Percentiles rank a stretch among this genome's conserved stretches.
Evolutionary conservation across 2,797 vertebrate genomes (phyloP).

Genomic region (Platalea minor): DNA sequence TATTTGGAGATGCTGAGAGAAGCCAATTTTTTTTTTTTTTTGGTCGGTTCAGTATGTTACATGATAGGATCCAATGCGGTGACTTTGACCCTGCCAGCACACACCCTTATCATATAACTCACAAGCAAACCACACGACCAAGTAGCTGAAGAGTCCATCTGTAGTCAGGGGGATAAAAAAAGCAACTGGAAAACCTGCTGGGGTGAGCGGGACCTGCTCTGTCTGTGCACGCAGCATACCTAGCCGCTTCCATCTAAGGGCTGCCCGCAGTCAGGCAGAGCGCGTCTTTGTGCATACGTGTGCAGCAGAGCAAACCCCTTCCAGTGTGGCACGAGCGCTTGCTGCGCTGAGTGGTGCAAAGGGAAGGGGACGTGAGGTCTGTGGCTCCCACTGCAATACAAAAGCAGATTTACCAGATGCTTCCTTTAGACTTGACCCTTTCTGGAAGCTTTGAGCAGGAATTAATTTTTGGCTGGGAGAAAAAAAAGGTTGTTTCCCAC

Average conservation of each 20-base stretch:
- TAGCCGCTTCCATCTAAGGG: neutral
- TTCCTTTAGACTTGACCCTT: slow-evolving; percentile 44
- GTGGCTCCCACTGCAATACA: neutral
- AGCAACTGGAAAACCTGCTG: neutral
- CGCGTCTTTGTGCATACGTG: accelerated
- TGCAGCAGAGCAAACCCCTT: neutral
- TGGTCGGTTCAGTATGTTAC: neutral
- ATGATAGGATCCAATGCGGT: neutral
- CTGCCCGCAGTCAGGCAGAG: neutral
- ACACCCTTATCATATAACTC: neutral
- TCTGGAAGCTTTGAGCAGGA: slow-evolving; percentile 18
- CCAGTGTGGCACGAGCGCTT: neutral
- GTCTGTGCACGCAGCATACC: neutral
- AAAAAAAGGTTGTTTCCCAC: slow-evolving; percentile 12
- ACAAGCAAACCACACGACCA: neutral
- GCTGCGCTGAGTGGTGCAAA: neutral
- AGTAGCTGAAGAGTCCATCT: neutral
- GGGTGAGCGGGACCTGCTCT: neutral
- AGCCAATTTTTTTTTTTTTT: neutral
- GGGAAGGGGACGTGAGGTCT: neutral
- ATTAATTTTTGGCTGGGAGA: slow-evolving; percentile 34
- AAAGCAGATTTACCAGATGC: slow-evolving; percentile 42
- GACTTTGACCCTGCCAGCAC: neutral
- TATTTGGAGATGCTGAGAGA: neutral
- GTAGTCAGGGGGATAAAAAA: neutral